phyloP scores from a whole-genome alignment of 2,888 invertebrate genomes.

The Troides aeacus region DNA sequence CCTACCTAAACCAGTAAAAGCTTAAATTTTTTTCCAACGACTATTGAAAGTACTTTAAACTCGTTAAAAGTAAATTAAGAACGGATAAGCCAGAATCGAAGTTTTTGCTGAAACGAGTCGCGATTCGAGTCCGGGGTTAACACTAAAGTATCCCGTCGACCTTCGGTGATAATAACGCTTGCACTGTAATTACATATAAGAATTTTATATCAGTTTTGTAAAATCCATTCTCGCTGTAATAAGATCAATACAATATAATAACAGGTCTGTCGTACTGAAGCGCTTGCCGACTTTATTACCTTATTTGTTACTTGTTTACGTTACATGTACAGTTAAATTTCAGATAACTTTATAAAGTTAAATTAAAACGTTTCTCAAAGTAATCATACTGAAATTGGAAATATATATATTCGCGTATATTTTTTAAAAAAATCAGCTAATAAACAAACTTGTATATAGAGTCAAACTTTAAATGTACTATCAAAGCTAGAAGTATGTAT shows the following conservation, averaged over 20 bases:
- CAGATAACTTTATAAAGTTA: neutral
- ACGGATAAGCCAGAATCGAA: neutral
- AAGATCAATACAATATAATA: slow-evolving; percentile 23
- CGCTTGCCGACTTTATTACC: slow-evolving; percentile 18
- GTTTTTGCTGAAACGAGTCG: neutral
- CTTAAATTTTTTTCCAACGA: too few relatives aligned
- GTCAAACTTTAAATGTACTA: neutral
- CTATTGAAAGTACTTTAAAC: neutral
- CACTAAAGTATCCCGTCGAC: slow-evolving; percentile 20
- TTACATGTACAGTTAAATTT: neutral
- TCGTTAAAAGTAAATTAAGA: slow-evolving; percentile 4
- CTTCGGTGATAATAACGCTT: slow-evolving; percentile 14
- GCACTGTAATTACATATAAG: slow-evolving; percentile 20
- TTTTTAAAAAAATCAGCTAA: neutral
- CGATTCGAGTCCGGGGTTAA: slow-evolving; percentile 3
- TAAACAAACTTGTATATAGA: neutral
- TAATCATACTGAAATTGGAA: neutral
- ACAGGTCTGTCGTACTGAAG: slow-evolving; percentile 4
- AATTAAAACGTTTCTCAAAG: neutral
- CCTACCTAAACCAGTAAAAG: too few relatives aligned
- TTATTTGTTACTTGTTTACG: slow-evolving; percentile 16
- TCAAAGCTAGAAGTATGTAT: too few relatives aligned
- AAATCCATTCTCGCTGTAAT: slow-evolving; percentile 13
- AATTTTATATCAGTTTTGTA: slow-evolving; percentile 18
- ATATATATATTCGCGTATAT: neutral